Evolutionary conservation across 2,888 invertebrate genomes (phyloP), one percentile per base, ranked within the genome.

Genomic region (Pomacea canaliculata): DNA sequence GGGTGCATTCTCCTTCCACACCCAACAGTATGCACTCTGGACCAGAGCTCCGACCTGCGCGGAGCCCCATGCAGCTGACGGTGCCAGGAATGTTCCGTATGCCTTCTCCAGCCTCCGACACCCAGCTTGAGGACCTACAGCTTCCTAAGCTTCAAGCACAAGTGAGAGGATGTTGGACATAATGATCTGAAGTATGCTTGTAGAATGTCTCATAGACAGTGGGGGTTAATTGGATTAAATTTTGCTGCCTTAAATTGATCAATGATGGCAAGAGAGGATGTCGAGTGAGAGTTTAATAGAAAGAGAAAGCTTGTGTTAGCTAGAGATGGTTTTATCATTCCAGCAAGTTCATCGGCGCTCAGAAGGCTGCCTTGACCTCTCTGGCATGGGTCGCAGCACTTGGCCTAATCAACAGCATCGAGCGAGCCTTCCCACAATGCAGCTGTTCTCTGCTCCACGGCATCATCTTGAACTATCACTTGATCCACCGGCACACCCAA

Each of bases 321-420:
- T 72, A 37, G 71, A 76, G 23, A 37, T 37, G 37, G 16, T 23
- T 65, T 13, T 65, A 37, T n/a, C 65, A 27, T 65, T 37, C 19
- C 16, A 63, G 51, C 51, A 85, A 77, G 77, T 81, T n/a, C 87
- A 87, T 78, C 79, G 87, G 48, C 79, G 84, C 67, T 87, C 87
- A 19, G 88, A 88, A 65, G 87, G 88, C 10, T 85, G 85, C 46
- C 79, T 88, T 19, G 87, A 88, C 78, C 79, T 87, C 66, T 82
- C 85, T 19, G 83, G 85, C 18, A 76, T 81, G 59, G 84, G 85
- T 8, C 82, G 81, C 48, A 85, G 84, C 71, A 84, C 85, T 5
- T 85, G 86, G 85, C 85, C 85, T 10, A 81, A 81, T 62, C 80
- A 76, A 49, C 77, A 78, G 51, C 77, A 73, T 48, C 81, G 86